Base-by-base conservation (phyloP, 2,113 vertebrate species). In the Ginglymostoma cirratum region DNA sequence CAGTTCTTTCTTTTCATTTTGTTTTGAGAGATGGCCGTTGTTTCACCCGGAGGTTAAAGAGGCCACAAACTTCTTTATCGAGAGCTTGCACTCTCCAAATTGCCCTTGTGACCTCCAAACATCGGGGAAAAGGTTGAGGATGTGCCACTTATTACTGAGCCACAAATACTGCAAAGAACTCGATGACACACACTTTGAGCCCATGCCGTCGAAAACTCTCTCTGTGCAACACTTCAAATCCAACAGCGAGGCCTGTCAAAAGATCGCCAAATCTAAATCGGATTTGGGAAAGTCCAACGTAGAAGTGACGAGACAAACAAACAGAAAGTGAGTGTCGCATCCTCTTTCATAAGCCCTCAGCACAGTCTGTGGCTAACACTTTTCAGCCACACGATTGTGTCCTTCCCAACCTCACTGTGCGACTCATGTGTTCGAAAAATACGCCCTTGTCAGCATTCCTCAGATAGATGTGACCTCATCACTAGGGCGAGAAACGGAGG, bases 231-330 rank as follows among this genome's bases (percentile, higher is more conserved):
- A 5, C n/a, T 83, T 83, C 38, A n/a, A 80, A 17, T 90, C 52
- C 0, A 55, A 65, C 15, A 14, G 45, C 86, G 0, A 27, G 30
- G 48, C 86, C 52, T n/a, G 87, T 61, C 5, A 6, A 61, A n/a
- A 17, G 24, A 14, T 52, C 0, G 30, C 52, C 87, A 90, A 15
- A 30, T n/a, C 87, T 34, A 30, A 34, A 10, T 5, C 61, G 66
- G 61, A 38, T 19, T 23, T 0, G 89, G 89, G 89, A 66, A 92
- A 66, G 61, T 61, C 89, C 89, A n/a, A 92, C 38, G 89, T 65
- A 38, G 89, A 92, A 92, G 34, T 66, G 89, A 92, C n/a, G 17
- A 92, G 55, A n/a, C 89, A 66, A n/a, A 17, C n/a, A n/a, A 92
- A 92, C 61, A 92, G 55, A 92, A 92, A 92, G 61, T 92, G 61